A percentile compares a stretch with the other conserved stretches of the same genome.
Conservation (phyloP, 2,888 invertebrate genomes). For the Pristionchus japonicus region DNA sequence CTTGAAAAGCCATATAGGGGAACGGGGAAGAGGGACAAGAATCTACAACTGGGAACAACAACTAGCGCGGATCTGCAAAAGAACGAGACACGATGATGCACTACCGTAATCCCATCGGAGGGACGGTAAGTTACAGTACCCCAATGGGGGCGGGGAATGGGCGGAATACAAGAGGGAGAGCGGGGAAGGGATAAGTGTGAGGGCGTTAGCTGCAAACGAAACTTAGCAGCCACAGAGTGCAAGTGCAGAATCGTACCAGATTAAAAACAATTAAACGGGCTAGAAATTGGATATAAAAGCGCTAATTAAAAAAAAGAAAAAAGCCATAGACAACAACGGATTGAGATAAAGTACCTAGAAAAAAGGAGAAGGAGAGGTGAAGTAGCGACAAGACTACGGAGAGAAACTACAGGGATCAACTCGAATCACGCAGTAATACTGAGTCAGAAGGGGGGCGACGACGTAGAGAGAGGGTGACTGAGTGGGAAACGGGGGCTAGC, state of each 20-base stretch:
- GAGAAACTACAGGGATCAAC: not conserved
- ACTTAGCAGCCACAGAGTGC: not conserved
- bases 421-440: constrained; percentile 35
- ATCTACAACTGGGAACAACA: constrained; percentile 14
- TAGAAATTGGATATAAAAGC: constrained; percentile 27
- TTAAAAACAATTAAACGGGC: constrained; percentile 1
- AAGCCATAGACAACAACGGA: constrained; percentile 29
- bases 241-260: constrained; percentile 32
- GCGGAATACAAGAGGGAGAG: not conserved
- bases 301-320: constrained; percentile 22
- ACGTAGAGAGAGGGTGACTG: not conserved
- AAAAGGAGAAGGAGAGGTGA: not conserved
- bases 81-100: not conserved
- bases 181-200: not conserved
- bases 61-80: not conserved
- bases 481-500: constrained; percentile 1
- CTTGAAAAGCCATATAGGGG: constrained; percentile 5
- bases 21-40: not conserved
- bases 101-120: constrained; percentile 1
- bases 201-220: not conserved
- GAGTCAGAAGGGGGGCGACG: not conserved
- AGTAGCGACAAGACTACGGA: not conserved
- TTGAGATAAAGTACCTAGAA: constrained; percentile 38
- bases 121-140: not conserved
- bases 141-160: constrained; percentile 22